Evolutionary conservation across 2,888 invertebrate species (phyloP).

Genomic region (Atethmia centrago): DNA sequence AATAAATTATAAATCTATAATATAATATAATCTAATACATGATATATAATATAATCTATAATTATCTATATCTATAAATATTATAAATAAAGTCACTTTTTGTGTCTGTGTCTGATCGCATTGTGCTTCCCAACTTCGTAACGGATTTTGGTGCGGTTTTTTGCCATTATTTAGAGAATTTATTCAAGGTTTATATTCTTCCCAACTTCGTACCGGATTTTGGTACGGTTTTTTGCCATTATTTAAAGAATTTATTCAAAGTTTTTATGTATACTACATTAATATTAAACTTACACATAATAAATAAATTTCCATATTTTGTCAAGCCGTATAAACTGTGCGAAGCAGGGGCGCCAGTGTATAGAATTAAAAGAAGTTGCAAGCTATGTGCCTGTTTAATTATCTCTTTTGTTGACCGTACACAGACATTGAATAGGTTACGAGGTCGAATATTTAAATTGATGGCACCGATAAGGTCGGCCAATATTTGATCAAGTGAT

Average conservation of each 20-base stretch:
- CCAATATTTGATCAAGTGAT: constrained; percentile 58
- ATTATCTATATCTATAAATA: too few relatives aligned
- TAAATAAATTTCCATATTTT: background rate
- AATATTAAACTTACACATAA: background rate
- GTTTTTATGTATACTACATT: background rate
- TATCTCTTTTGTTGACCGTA: background rate
- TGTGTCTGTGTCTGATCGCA: background rate
- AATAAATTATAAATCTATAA: too few relatives aligned
- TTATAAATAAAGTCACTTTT: background rate
- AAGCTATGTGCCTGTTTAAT: too few relatives aligned
- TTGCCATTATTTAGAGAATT: background rate
- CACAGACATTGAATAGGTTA: constrained; percentile 44
- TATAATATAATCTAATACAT: too few relatives aligned
- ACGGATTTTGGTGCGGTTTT: background rate
- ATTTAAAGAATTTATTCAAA: too few relatives aligned
- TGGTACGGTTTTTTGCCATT: too few relatives aligned
- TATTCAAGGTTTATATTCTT: too few relatives aligned
- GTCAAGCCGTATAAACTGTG: background rate
- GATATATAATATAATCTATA: too few relatives aligned
- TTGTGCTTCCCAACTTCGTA: background rate
- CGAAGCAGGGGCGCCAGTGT: background rate
- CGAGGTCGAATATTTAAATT: constrained; percentile 50
- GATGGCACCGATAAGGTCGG: constrained; percentile 43
- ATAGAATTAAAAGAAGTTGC: background rate
- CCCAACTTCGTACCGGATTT: too few relatives aligned